Evolutionary conservation across 2,888 invertebrate genomes (phyloP).

Genomic region (Aphidius colemani): DNA sequence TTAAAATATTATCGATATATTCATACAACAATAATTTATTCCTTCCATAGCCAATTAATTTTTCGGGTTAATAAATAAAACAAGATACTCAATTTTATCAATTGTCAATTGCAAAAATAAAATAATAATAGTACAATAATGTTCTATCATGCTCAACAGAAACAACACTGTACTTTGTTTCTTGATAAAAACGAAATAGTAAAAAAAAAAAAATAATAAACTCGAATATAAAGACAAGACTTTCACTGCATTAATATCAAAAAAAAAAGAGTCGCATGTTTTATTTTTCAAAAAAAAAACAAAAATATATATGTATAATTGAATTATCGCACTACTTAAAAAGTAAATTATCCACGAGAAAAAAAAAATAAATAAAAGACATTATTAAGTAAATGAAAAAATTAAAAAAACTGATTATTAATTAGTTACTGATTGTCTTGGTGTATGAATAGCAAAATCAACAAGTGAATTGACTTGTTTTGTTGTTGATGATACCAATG

Average conservation of each 20-base stretch:
- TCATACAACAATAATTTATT: conserved; percentile 7
- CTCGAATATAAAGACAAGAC: no score
- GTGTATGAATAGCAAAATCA: conserved; percentile 54
- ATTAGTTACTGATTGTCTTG: conserved; percentile 55
- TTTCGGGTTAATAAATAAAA: conserved; percentile 11
- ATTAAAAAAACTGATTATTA: conserved; percentile 45
- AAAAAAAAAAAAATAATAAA: no score
- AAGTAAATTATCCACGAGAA: conserved; percentile 22
- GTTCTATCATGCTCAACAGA: no score
- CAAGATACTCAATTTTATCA: conserved; percentile 7
- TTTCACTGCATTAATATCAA: no score
- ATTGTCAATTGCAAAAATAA: neutral
- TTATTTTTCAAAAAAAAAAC: no score
- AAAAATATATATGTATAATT: no score
- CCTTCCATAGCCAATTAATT: neutral
- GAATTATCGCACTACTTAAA: no score
- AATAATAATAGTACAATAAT: no score
- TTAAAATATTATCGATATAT: conserved; percentile 7
- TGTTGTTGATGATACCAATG: conserved; percentile 43
- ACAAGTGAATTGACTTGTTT: conserved; percentile 49
- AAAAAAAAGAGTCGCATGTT: no score
- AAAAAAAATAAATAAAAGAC: conserved; percentile 52
- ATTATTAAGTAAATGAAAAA: conserved; percentile 36
- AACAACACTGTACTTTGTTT: no score
- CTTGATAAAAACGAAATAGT: no score